phyloP scores from a whole-genome alignment of 2,113 vertebrate species.

The Corapipo altera region DNA sequence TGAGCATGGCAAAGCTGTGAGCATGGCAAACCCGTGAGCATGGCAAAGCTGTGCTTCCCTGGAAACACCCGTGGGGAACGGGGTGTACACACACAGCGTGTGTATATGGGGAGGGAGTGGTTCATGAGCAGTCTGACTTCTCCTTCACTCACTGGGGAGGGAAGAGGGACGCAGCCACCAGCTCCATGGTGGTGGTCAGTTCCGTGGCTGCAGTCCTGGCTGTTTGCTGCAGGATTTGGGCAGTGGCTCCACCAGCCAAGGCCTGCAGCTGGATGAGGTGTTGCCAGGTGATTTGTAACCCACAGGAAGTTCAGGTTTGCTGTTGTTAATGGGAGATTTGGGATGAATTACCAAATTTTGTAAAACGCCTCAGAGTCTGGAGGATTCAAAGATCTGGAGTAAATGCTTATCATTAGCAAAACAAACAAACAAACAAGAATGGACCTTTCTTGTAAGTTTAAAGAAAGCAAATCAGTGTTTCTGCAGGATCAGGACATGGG shows the following conservation, averaged over 20 bases:
- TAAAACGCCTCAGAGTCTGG: neutral
- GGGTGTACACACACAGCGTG: fast-evolving
- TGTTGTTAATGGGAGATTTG: neutral
- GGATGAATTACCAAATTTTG: neutral
- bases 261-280: neutral
- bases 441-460: neutral
- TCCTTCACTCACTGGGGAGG: neutral
- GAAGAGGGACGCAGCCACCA: neutral
- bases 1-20: neutral
- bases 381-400: neutral
- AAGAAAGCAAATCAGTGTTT: neutral
- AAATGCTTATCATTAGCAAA: neutral
- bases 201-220: neutral
- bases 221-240: neutral
- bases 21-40: neutral
- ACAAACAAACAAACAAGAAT: neutral
- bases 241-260: neutral
- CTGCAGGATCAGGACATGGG: neutral
- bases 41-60: neutral
- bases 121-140: neutral
- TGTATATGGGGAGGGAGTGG: neutral
- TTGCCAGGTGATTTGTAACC: fast-evolving
- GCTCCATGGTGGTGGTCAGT: neutral
- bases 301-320: fast-evolving
- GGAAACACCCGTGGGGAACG: neutral